Conservation (phyloP, 2,888 invertebrate species). For the Dynastes grantii region DNA sequence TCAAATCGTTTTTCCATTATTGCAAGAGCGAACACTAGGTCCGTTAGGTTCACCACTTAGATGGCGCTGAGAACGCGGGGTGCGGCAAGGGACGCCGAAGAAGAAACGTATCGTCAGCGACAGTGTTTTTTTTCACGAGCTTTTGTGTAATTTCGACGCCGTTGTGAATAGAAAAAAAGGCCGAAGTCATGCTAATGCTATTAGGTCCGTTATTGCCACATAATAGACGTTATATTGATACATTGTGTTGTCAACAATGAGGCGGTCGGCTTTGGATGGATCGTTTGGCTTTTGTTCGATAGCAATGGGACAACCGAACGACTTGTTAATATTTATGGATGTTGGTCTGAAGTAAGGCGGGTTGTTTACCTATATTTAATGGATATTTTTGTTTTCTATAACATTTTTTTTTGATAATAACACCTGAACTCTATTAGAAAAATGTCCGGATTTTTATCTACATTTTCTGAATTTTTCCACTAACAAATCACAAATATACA, state of each 20-base stretch:
- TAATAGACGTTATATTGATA: constrained; percentile 54
- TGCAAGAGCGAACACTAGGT: background rate
- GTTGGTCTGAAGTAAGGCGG: too few species aligned
- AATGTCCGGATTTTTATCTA: too few species aligned
- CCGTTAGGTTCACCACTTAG: background rate
- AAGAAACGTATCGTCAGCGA: too few species aligned
- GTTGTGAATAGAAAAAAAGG: constrained; percentile 57
- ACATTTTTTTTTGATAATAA: background rate
- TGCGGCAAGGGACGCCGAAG: background rate
- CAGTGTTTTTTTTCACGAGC: constrained; percentile 57
- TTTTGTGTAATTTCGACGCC: constrained; percentile 56
- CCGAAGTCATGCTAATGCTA: constrained; percentile 60
- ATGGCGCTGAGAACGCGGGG: background rate
- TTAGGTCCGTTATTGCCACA: constrained; percentile 56
- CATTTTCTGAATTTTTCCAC: too few species aligned
- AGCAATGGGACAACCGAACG: constrained; percentile 13
- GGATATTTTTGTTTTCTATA: too few species aligned
- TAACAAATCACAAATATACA: too few species aligned
- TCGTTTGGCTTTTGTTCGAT: constrained; percentile 47
- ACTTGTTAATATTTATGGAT: background rate
- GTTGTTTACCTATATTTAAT: background rate
- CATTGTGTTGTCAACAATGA: constrained; percentile 56
- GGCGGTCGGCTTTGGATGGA: constrained; percentile 51
- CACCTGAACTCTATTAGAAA: too few species aligned
- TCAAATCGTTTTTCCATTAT: constrained; percentile 1